These are phyloP conservation scores for Lottia scabra DNA, from an alignment of 2,888 invertebrate genomes.

Conservation along the genomic window DNA sequence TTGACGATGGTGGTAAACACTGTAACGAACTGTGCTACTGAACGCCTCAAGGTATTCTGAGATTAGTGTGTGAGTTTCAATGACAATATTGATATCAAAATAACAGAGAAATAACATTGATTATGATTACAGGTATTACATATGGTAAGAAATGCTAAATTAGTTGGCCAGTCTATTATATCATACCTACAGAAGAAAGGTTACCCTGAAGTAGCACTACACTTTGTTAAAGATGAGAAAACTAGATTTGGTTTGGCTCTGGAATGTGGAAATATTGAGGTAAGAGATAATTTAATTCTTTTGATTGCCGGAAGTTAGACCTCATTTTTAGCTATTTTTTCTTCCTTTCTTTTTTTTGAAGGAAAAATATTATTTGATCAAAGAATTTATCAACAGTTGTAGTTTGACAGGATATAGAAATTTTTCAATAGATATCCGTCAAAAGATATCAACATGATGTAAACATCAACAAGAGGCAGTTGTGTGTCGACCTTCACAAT, in stretches of 20 bases:
- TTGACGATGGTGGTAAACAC: no score
- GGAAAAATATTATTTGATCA: neutral
- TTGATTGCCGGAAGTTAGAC: no score
- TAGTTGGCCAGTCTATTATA: conserved; percentile 99
- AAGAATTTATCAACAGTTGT: conserved; percentile 3
- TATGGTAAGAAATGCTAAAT: conserved; percentile 95
- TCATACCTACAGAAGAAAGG: conserved; percentile 99
- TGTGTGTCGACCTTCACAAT: no score
- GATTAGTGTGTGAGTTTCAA: no score
- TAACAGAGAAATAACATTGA: no score
- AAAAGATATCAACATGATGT: no score
- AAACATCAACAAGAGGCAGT: no score
- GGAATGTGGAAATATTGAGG: conserved; percentile 98
- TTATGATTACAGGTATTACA: conserved; percentile 72
- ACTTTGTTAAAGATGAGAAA: conserved; percentile 99
- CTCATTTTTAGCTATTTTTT: no score
- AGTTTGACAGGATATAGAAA: neutral
- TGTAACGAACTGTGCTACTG: no score
- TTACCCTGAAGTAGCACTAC: conserved; percentile 97
- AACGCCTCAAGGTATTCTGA: no score
- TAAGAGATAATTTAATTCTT: conserved; percentile 63
- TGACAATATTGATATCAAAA: no score
- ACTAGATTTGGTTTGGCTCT: conserved; percentile 94
- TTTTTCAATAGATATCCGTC: no score
- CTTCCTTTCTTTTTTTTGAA: neutral